phyloP scores from a whole-genome alignment of 92 coral and sea anemone genomes.

The Bergia puertoricense region DNA sequence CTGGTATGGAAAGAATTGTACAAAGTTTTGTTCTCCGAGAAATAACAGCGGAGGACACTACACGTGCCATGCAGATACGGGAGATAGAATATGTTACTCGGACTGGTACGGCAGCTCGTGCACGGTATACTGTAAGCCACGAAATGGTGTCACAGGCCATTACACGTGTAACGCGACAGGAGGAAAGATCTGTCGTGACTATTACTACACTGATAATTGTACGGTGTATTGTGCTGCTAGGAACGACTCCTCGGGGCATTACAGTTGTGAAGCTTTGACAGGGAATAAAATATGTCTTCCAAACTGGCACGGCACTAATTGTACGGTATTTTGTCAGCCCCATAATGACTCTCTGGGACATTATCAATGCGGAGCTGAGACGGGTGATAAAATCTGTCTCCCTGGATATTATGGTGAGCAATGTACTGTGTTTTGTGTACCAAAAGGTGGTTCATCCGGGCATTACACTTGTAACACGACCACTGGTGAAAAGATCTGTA shows the following conservation, averaged over 20 bases:
- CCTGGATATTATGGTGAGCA: conserved; percentile 60
- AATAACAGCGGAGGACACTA: conserved; percentile 69
- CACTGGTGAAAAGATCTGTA: conserved; percentile 45
- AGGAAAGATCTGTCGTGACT: conserved; percentile 53
- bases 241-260: conserved; percentile 61
- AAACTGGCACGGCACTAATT: conserved; percentile 68
- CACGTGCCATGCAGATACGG: conserved; percentile 58
- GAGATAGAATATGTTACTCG: conserved; percentile 59
- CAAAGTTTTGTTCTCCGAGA: conserved; percentile 49
- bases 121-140: conserved; percentile 65
- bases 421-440: conserved; percentile 48
- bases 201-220: conserved; percentile 64
- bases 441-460: conserved; percentile 54
- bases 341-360: conserved; percentile 60
- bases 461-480: conserved; percentile 69
- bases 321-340: conserved; percentile 69
- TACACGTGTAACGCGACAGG: conserved; percentile 72
- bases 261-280: conserved; percentile 55
- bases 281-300: conserved; percentile 72
- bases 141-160: conserved; percentile 75
- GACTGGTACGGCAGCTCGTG: conserved; percentile 82
- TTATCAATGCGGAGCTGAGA: conserved; percentile 52
- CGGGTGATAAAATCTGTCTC: conserved; percentile 61
- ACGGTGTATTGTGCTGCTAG: conserved; percentile 40
- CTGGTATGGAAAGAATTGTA: conserved; percentile 76